Percentiles rank a stretch among this genome's conserved stretches.
These are phyloP conservation scores for Epizoanthus scotinus DNA, from an alignment of 92 coral and sea anemone genomes.

Conservation along the genomic window DNA sequence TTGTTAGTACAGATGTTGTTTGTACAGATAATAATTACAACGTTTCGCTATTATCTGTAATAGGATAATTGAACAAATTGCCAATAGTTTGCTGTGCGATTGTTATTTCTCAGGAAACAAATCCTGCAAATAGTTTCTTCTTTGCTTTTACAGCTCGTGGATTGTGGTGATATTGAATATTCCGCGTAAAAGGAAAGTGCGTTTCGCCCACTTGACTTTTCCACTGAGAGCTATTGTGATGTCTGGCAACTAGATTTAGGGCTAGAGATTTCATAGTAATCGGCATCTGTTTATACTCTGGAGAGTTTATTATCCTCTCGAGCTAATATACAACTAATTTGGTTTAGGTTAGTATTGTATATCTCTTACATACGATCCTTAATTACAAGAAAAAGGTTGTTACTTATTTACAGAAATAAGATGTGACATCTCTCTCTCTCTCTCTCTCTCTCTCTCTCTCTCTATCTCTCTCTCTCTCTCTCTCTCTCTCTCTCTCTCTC, in stretches of 20 bases:
- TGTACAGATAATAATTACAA: conserved; percentile 33
- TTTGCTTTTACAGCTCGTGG: not conserved
- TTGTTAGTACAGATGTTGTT: too few relatives aligned
- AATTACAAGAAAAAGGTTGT: not conserved
- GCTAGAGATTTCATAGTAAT: not conserved
- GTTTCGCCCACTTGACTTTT: conserved; percentile 4
- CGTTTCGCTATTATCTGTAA: conserved; percentile 30
- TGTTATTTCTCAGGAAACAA: not conserved
- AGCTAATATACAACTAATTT: not conserved
- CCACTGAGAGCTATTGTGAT: not conserved
- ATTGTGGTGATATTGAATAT: not conserved
- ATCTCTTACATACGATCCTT: not conserved
- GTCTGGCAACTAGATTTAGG: not conserved
- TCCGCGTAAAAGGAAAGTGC: not conserved
- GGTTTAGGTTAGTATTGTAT: not conserved
- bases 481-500: too few relatives aligned
- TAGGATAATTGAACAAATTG: conserved; percentile 34
- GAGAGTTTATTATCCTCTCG: not conserved
- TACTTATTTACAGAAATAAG: too few relatives aligned
- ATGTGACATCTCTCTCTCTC: too few relatives aligned
- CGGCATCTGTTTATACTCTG: conserved; percentile 1
- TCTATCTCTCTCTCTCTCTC: too few relatives aligned
- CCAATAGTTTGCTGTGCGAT: conserved; percentile 29
- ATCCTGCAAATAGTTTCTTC: not conserved
- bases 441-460: too few relatives aligned